Evolutionary conservation across 2,888 invertebrate species (phyloP).

Genomic region (Teleiodes luculella): DNA sequence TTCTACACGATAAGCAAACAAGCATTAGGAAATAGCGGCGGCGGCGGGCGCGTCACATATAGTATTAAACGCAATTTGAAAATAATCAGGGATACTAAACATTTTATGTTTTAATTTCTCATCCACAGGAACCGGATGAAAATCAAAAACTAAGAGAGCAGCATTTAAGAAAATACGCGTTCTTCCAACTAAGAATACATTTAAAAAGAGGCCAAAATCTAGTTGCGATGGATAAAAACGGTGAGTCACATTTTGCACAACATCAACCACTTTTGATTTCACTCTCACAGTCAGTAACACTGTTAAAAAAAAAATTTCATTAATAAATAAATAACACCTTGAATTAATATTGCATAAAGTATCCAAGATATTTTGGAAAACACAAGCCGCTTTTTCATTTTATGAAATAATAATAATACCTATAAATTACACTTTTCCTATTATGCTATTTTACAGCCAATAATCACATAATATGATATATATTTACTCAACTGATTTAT

Average conservation of each 20-base stretch:
- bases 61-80: too few relatives aligned
- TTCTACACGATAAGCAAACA: too few relatives aligned
- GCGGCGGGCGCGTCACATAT: too few relatives aligned
- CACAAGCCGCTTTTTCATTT: neutral
- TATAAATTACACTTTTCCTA: neutral
- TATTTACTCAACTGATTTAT: conserved; percentile 15
- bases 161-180: conserved; percentile 89
- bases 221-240: conserved; percentile 96
- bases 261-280: conserved; percentile 12
- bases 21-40: too few relatives aligned
- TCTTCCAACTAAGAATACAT: conserved; percentile 94
- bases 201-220: conserved; percentile 92
- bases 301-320: neutral
- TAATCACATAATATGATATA: conserved; percentile 1
- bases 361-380: neutral
- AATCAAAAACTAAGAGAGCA: conserved; percentile 83
- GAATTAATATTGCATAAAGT: neutral
- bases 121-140: conserved; percentile 83
- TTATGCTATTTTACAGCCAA: neutral
- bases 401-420: neutral
- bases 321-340: neutral
- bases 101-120: conserved; percentile 7
- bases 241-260: conserved; percentile 73
- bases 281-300: conserved; percentile 6
- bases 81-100: neutral